Base-by-base conservation (phyloP, 2,113 vertebrate genomes). In the Uropsilus gracilis region DNA sequence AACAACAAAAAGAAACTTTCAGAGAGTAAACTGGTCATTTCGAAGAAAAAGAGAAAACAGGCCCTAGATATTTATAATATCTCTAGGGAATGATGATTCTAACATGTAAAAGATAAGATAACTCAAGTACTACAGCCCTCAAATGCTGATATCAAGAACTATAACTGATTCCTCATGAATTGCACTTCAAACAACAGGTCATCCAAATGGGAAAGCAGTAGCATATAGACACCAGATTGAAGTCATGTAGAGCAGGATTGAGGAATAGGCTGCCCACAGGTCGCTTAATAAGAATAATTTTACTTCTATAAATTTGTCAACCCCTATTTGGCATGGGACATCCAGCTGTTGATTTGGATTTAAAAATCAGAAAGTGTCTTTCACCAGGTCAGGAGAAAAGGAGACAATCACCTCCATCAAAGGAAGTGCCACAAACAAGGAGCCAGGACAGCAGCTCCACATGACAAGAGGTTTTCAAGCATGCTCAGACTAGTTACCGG, bases 1-100 rank as follows among this genome's bases (percentile, higher is more conserved):
- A 72, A 89, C 34, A 63, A 92, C 42, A 71, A 88, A 87, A 85
- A 77, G 30, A 89, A 92, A 89, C 26, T 44, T 11, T 86, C 28
- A 42, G 39, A 8, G 16, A 39, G 63, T 26, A 92, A 83, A 84
- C 0, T 77, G 50, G 50, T 87, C 61, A 63, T 50, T 88, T 83
- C n/a, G 84, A 30, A 85, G 53, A 76, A 72, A 73, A 44, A 42
- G 37, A 44, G 37, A 72, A 86, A 50, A 61, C 24, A 48, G 44
- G 17, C 37, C 68, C 37, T 44, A 6, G 66, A 8, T 50, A 46
- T 53, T 75, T 48, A 50, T 22, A 55, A 55, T 22, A 55, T 7
- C 53, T 55, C 2, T 22, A 55, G 53, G 6, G 53, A 22, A 55
- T 55, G 20, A 55, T 22, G 53, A 20, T 7, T 55, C 18, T 55